A percentile compares a stretch with the other conserved stretches of the same genome.
Conservation (phyloP, 1,140 invertebrate species). For the Drosophila paulistorum region DNA sequence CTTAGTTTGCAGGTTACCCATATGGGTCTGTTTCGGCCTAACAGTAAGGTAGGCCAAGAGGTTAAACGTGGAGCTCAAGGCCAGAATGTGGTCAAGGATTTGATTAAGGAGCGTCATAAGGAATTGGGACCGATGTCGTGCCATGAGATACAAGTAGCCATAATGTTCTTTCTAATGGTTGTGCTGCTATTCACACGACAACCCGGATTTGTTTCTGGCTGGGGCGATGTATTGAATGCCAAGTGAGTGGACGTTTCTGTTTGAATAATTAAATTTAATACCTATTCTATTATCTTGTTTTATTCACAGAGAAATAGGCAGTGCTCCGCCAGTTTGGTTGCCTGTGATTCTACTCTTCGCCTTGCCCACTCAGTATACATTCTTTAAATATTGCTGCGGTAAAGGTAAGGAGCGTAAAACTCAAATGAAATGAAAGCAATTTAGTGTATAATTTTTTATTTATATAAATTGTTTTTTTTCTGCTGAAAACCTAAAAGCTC, state of each 20-base stretch:
- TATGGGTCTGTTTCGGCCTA: constrained; percentile 88
- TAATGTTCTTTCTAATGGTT: constrained; percentile 90
- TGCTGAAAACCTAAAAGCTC: constrained; percentile 21
- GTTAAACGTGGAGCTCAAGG: constrained; percentile 84
- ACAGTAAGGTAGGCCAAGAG: constrained; percentile 83
- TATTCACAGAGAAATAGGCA: constrained; percentile 86
- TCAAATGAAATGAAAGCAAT: not conserved
- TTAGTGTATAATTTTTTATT: not conserved
- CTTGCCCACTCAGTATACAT: constrained; percentile 87
- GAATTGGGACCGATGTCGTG: constrained; percentile 90
- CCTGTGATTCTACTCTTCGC: constrained; percentile 90
- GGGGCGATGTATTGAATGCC: constrained; percentile 56
- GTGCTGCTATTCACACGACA: constrained; percentile 93
- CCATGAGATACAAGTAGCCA: constrained; percentile 90
- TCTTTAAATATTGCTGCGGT: constrained; percentile 67
- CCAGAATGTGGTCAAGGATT: constrained; percentile 84
- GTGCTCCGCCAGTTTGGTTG: constrained; percentile 90
- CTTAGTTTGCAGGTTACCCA: constrained; percentile 88
- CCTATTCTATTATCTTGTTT: not conserved
- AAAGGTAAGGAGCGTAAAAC: constrained; percentile 15
- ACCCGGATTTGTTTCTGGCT: constrained; percentile 84
- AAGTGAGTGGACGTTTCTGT: constrained; percentile 35
- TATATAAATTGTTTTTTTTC: not conserved
- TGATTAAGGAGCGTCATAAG: constrained; percentile 88
- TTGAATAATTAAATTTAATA: not conserved